Base-by-base conservation (phyloP, 1,140 invertebrate species). In the Drosophila kepulauana region DNA sequence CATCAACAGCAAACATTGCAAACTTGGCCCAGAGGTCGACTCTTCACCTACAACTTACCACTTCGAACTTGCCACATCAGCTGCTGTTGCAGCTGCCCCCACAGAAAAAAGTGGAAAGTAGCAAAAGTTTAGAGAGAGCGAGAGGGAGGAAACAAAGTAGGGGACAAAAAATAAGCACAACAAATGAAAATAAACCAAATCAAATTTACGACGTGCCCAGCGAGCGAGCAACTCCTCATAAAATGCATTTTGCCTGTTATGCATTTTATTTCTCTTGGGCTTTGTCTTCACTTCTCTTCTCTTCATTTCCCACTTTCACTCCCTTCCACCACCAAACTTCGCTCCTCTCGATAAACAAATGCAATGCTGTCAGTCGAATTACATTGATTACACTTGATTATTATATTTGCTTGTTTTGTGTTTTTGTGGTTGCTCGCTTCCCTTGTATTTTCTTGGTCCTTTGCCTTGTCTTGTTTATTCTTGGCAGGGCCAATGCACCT, bases 121-220 rank as follows among this genome's bases (percentile, higher is more conserved):
- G 51, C 76, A 49, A 58, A 48, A 75, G 20, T 25, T 25, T 25
- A 25, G 2, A 38, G 6, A 13, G 15, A 25, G 8, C 2, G 35
- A 30, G 28, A 15, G 49, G 59, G 8, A 10, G 4, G n/a, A 48
- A 25, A 10, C 20, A 30, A 8, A 25, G 7, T 1, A 77, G 41
- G 11, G n/a, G 7, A 46, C 16, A 51, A 35, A 64, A 69, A 48
- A 30, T 46, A 49, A 69, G 64, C 52, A 68, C 59, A 65, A 38
- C 80, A 82, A 82, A 72, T 84, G 81, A 75, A 84, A 82, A 82
- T 84, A 82, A 82, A 82, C 76, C 81, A 84, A 82, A 82, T 82
- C 81, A 79, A 79, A 84, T 84, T 84, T 84, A 84, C 81, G 72
- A 82, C 81, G 81, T 82, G 80, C 81, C 76, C 72, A 64, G 33